Percentiles rank a stretch among this genome's conserved stretches.
Conservation (phyloP, 2,113 vertebrate species). For the Theristicus caerulescens region DNA sequence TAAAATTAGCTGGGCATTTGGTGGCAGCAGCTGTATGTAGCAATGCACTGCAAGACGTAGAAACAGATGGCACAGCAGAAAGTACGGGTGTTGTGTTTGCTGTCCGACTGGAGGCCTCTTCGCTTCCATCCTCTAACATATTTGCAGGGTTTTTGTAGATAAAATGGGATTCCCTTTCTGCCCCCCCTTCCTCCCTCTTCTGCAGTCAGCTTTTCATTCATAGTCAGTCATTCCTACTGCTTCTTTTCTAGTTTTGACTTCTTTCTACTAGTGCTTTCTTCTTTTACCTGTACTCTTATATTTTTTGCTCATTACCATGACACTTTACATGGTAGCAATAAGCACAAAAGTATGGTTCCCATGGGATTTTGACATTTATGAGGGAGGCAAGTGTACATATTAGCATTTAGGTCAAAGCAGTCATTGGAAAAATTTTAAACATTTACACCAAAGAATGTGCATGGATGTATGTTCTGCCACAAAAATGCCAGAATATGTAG, state of each 20-base stretch:
- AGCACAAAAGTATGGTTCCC: background rate
- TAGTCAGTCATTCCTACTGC: background rate
- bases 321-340: background rate
- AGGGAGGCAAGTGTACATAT: background rate
- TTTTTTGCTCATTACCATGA: background rate
- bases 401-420: background rate
- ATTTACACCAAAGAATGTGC: background rate
- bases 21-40: conserved; percentile 45
- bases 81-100: background rate
- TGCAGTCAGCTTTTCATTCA: background rate
- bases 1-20: conserved; percentile 62
- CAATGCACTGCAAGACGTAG: background rate
- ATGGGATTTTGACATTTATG: background rate
- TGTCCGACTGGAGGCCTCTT: background rate
- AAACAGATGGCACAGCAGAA: conserved; percentile 36
- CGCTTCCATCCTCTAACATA: background rate
- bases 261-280: background rate
- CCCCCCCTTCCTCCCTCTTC: background rate
- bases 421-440: background rate
- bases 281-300: background rate
- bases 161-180: background rate
- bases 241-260: background rate
- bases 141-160: background rate
- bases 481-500: background rate
- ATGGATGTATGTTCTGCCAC: background rate